These are phyloP conservation scores for Prorops nasuta DNA, from an alignment of 1,140 invertebrate genomes.

Conservation along the genomic window DNA sequence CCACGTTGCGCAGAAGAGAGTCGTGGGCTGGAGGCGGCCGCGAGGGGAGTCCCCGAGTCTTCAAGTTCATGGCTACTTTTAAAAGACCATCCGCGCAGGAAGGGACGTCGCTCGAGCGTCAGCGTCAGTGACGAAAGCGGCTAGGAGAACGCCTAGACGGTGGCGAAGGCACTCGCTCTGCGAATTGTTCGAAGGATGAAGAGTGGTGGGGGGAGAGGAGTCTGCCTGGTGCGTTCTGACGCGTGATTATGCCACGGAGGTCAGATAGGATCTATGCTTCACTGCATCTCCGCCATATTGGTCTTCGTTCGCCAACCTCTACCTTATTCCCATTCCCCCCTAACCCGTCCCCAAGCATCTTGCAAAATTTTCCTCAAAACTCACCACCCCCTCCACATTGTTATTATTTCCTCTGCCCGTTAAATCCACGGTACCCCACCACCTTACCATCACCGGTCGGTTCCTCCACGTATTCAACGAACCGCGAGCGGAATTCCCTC, in stretches of 20 bases:
- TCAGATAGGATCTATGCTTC: constrained; percentile 46
- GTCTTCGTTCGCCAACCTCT: neutral
- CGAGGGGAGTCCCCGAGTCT: constrained; percentile 1
- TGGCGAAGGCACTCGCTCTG: neutral
- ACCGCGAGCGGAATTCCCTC: neutral
- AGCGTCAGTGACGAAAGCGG: too few relatives aligned
- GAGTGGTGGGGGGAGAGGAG: constrained; percentile 21
- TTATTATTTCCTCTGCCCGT: too few relatives aligned
- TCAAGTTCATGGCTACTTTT: constrained; percentile 32
- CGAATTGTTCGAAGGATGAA: constrained; percentile 15
- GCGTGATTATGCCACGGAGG: constrained; percentile 46
- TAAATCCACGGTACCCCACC: too few relatives aligned
- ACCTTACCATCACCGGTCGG: too few relatives aligned
- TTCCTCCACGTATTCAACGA: too few relatives aligned
- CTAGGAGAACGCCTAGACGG: neutral
- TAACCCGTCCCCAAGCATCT: neutral
- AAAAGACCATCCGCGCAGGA: constrained; percentile 39
- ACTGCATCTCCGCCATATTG: constrained; percentile 38
- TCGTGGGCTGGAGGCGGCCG: neutral
- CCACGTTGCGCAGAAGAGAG: neutral
- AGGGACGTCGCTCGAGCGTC: constrained; percentile 18
- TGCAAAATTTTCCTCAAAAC: neutral
- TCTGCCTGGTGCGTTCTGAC: constrained; percentile 40
- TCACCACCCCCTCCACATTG: too few relatives aligned
- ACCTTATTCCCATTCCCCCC: neutral